Evolutionary conservation across 2,888 invertebrate genomes (phyloP), one percentile per base, ranked within the genome.

Genomic region (Watsonalla cultraria): DNA sequence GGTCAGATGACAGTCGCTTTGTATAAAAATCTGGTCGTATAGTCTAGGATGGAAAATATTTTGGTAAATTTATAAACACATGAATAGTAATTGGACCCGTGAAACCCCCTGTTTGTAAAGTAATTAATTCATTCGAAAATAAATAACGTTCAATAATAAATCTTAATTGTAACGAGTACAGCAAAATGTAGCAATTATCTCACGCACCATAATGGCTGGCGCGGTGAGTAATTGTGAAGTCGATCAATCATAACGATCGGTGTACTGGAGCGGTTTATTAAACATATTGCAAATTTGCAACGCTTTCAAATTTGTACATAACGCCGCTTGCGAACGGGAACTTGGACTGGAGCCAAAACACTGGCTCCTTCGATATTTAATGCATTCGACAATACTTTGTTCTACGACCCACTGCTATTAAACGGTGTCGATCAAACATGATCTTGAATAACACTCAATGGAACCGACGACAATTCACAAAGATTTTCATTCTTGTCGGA

Each of bases 311-410:
- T 73, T 70, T 60, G 62, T 66, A 59, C 54, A 55, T 39, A 37
- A 49, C 49, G 14, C 49, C 49, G 15, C 49, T 49, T 49, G 39
- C 65, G 62, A 61, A 61, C 61, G 66, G 66, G 65, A 68, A 51
- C 59, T 66, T 81, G 82, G 79, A 70, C 58, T 46, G 50, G 47
- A 49, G 81, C 78, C 77, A 79, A 73, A 65, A 68, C 64, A 59
- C 56, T 66, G 70, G 66, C 60, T 68, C 72, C 74, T 76, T 70
- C 70, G 76, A 75, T 78, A 66, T 76, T 75, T 72, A 74, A 78
- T 75, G 70, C 71, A 74, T 74, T 67, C 67, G 57, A 64, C 61
- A 70, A 70, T 72, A 72, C 75, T 74, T 74, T 74, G 76, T 73
- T 74, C 65, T 57, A 56, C 56, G 61, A 63, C 64, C 55, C 24